Evolutionary conservation across 1,140 invertebrate genomes (phyloP).

Genomic region (Pseudomyrmex cubaensis): DNA sequence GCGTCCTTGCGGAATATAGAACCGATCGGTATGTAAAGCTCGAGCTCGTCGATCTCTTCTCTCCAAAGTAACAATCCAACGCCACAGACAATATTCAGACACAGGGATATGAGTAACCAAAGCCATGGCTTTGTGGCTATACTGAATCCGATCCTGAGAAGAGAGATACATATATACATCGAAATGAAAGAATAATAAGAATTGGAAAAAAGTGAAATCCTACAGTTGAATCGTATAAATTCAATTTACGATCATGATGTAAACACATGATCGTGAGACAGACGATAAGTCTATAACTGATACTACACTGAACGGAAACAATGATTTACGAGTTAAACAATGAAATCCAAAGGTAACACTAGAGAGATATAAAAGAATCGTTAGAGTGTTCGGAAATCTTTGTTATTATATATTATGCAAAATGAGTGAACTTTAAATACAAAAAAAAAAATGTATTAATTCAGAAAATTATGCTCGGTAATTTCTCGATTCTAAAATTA

Average conservation of each 20-base stretch:
- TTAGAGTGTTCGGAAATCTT: not conserved
- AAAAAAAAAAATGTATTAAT: too few relatives aligned
- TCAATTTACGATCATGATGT: not conserved
- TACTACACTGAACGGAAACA: too few relatives aligned
- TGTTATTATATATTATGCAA: not conserved
- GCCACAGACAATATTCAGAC: constrained; percentile 75
- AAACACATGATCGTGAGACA: constrained; percentile 2
- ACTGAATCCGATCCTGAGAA: constrained; percentile 78
- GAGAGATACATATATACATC: not conserved
- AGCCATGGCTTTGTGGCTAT: constrained; percentile 81
- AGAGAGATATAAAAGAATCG: not conserved
- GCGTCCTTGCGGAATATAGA: constrained; percentile 79
- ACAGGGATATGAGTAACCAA: constrained; percentile 77
- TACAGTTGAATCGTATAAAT: constrained; percentile 26
- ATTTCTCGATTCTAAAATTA: not conserved
- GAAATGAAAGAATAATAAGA: not conserved
- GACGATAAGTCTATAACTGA: not conserved
- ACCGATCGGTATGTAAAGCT: constrained; percentile 75
- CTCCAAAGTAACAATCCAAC: constrained; percentile 77
- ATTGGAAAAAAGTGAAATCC: not conserved
- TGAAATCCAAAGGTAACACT: too few relatives aligned
- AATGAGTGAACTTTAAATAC: too few relatives aligned
- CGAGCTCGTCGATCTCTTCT: constrained; percentile 78
- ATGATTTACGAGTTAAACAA: too few relatives aligned
- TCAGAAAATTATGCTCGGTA: not conserved